Evolutionary conservation across 2,888 invertebrate genomes (phyloP), one percentile per base, ranked within the genome.

Genomic region (Agrochola macilenta): DNA sequence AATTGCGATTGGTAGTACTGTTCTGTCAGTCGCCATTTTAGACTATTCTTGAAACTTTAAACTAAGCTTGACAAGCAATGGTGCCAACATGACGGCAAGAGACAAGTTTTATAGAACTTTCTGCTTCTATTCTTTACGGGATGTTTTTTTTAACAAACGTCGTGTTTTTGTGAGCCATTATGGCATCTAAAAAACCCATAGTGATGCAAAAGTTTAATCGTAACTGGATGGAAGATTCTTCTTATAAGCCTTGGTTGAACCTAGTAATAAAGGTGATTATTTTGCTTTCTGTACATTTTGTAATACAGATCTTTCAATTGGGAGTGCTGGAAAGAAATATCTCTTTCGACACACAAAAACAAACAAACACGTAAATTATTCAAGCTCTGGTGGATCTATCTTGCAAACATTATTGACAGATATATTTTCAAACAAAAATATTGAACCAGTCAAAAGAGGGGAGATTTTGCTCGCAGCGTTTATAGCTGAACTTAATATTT

Each of bases 401-500:
- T 66, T 30, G 66, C 66, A 66, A 66, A 66, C 66, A 66, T 66
- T 49, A 66, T 66, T 66, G 20, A 49, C 66, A 20, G 66, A 49
- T 66, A 49, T 49, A 66, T n/a, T 66, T 66, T 49, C 54, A 39
- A 54, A 39, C n/a, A 17, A 69, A 2, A 54, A 57, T 1, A 69
- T n/a, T 9, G 17, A 72, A 63, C 61, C 71, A 71, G 61, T 71
- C 61, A 58, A 66, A 64, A 74, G 74, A 46, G 66, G 57, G 57
- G 57, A 66, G 30, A 74, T 74, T 54, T 64, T 74, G 58, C 64
- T 74, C 43, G 60, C 74, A 65, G 65, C 68, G 52, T 74, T 66
- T 66, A 65, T 66, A 58, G 74, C 74, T 66, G 60, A 74, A 35
- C 74, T 68, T 60, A 74, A 74, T 60, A 46, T 74, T 66, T 46